These are phyloP conservation scores for Allobates femoralis DNA, from an alignment of 2,797 vertebrate genomes.

Conservation along the genomic window DNA sequence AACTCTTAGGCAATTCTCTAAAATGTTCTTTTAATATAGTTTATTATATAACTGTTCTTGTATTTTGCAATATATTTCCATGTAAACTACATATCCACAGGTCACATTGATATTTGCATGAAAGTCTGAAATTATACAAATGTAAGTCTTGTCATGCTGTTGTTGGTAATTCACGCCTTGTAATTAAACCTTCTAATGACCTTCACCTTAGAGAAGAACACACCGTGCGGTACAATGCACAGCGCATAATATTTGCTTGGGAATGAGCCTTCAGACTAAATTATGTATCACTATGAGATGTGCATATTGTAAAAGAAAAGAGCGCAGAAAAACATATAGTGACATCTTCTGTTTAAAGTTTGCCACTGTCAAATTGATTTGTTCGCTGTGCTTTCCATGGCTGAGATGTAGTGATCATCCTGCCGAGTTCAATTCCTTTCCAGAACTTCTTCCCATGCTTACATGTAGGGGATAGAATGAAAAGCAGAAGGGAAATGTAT, in stretches of 20 bases:
- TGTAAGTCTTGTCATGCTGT: conserved; percentile 4
- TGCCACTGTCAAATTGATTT: conserved; percentile 37
- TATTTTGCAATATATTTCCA: background rate
- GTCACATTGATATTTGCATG: background rate
- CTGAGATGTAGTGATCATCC: conserved; percentile 21
- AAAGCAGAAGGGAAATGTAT: background rate
- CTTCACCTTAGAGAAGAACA: conserved; percentile 6
- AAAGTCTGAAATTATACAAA: conserved; percentile 3
- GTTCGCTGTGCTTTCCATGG: conserved; percentile 15
- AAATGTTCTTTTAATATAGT: background rate
- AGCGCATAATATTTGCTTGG: background rate
- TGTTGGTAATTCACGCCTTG: background rate
- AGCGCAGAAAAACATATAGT: conserved; percentile 7
- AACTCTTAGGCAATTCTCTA: background rate
- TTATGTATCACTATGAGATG: background rate
- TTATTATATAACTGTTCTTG: background rate
- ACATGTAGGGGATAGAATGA: conserved; percentile 21
- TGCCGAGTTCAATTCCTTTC: conserved; percentile 37
- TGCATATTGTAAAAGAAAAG: background rate
- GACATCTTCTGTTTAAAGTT: conserved; percentile 1
- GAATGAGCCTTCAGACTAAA: conserved; percentile 6
- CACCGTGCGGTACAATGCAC: background rate
- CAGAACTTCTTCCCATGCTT: conserved; percentile 11
- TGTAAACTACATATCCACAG: background rate
- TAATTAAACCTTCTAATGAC: conserved; percentile 32